These are phyloP conservation scores for Mythimna pallens DNA, from an alignment of 2,888 invertebrate species.

Conservation along the genomic window DNA sequence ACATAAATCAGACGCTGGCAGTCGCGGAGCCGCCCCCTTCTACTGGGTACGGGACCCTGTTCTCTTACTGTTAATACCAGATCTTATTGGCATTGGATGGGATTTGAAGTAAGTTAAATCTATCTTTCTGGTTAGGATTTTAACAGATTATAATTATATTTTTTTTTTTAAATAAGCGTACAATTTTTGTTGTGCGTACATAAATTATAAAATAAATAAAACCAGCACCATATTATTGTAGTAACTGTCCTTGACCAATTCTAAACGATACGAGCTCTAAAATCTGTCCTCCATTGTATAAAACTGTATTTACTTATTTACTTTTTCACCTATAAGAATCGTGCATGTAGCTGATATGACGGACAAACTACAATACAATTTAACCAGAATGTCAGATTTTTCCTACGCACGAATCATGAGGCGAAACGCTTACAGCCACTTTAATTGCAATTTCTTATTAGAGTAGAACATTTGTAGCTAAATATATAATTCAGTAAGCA, in stretches of 20 bases:
- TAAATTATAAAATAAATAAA: neutral
- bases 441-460: neutral
- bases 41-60: conserved; percentile 19
- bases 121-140: neutral
- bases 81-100: neutral
- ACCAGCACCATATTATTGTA: neutral
- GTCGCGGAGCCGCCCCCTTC: conserved; percentile 46
- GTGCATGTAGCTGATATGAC: neutral
- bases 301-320: neutral
- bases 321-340: neutral
- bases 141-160: neutral
- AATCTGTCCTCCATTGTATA: neutral
- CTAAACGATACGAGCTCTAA: neutral
- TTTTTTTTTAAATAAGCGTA: no score
- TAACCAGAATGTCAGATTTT: neutral
- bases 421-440: neutral
- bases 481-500: neutral
- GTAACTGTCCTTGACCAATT: neutral
- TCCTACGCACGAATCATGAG: neutral
- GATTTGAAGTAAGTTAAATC: neutral
- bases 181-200: no score
- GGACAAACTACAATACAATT: neutral
- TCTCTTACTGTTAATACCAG: conserved; percentile 21
- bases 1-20: conserved; percentile 68
- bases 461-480: neutral